Percentiles rank a stretch among this genome's conserved stretches.
Evolutionary conservation across 2,888 invertebrate species (phyloP).

Genomic region (Gryllus longicercus): DNA sequence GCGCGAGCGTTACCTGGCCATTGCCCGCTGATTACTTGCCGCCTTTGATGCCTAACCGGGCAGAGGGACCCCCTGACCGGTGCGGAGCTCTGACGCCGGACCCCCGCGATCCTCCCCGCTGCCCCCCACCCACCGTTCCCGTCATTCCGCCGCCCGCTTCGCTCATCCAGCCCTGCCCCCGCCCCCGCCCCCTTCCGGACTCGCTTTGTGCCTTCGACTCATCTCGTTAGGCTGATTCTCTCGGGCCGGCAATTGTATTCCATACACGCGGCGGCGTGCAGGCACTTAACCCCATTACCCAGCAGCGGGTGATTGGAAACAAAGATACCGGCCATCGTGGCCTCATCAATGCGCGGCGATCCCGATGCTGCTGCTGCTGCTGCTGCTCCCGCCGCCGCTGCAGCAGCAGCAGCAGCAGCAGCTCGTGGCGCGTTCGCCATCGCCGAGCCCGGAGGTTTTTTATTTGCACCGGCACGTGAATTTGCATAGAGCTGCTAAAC

Average conservation of each 20-base stretch:
- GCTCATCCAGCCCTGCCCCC: too few species aligned
- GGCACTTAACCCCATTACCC: constrained; percentile 17
- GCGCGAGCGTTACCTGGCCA: not conserved
- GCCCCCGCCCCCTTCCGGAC: not conserved
- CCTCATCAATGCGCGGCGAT: not conserved
- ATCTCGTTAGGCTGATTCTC: constrained; percentile 17
- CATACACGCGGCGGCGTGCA: constrained; percentile 6
- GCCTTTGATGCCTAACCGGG: not conserved
- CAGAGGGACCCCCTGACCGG: not conserved
- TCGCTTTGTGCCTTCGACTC: constrained; percentile 1
- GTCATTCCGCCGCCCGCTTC: too few species aligned
- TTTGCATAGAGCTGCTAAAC: not conserved
- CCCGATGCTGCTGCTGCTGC: not conserved
- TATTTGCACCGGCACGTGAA: not conserved
- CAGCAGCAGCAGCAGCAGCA: too few species aligned
- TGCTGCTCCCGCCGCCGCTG: not conserved
- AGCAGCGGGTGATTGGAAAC: constrained; percentile 9
- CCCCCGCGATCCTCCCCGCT: too few species aligned
- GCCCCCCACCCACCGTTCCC: too few species aligned
- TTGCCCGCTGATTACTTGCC: constrained; percentile 10
- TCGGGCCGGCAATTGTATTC: constrained; percentile 2
- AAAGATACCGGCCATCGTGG: constrained; percentile 17
- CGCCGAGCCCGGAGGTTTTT: not conserved
- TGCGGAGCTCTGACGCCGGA: not conserved
- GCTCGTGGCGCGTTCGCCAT: too few species aligned